Conservation (phyloP, 2,888 invertebrate species). For the Cataglyphis rosenhaueri region DNA sequence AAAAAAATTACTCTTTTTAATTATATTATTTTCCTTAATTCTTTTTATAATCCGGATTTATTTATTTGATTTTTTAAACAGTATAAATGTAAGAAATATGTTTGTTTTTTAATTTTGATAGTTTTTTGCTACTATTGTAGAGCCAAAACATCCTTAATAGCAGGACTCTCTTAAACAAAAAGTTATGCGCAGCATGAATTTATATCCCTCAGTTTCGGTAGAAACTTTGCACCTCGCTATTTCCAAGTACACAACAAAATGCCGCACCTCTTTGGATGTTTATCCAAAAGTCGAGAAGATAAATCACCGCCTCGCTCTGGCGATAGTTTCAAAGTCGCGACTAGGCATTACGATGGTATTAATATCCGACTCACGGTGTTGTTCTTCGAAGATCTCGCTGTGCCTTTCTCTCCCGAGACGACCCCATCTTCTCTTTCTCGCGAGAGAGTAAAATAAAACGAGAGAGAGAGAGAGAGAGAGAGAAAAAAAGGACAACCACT, state of each 20-base stretch:
- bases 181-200: background rate
- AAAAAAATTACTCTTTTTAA: too few relatives aligned
- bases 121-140: too few relatives aligned
- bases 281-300: constrained; percentile 28
- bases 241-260: background rate
- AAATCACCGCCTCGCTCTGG: background rate
- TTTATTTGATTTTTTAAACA: too few relatives aligned
- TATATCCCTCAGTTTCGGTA: background rate
- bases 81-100: too few relatives aligned
- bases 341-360: constrained; percentile 19
- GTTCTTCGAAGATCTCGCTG: constrained; percentile 16
- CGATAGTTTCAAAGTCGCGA: constrained; percentile 38
- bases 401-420: constrained; percentile 19
- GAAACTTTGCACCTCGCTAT: background rate
- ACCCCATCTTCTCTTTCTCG: background rate
- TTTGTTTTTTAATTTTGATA: too few relatives aligned
- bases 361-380: constrained; percentile 26
- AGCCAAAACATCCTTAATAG: background rate
- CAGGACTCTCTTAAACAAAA: background rate
- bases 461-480: background rate
- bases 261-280: background rate
- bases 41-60: too few relatives aligned
- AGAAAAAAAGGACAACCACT: constrained; percentile 48
- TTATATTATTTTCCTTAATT: too few relatives aligned
- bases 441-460: background rate